Percentiles rank a stretch among this genome's conserved stretches.
Conservation (phyloP, 2,888 invertebrate species). For the Cryptocephalus primarius region DNA sequence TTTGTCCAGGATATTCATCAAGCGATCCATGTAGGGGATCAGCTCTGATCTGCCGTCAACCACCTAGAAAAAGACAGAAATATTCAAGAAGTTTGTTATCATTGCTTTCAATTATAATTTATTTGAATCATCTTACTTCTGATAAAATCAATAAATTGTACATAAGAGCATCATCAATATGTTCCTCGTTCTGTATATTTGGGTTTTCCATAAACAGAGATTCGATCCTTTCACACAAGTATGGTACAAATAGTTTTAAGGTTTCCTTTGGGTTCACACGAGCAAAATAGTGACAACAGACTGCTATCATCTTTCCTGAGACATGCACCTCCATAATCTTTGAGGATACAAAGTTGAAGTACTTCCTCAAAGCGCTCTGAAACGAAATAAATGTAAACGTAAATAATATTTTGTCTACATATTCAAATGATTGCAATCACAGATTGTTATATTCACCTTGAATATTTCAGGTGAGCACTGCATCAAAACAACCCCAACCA, state of each 20-base stretch:
- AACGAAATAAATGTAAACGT: conserved; percentile 11
- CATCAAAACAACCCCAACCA: conserved; percentile 55
- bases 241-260: conserved; percentile 60
- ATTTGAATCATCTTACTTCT: conserved; percentile 39
- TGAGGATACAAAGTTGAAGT: conserved; percentile 61
- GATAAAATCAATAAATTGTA: conserved; percentile 67
- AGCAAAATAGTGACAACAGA: conserved; percentile 55
- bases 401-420: not conserved
- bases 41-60: conserved; percentile 55
- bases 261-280: conserved; percentile 58
- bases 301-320: conserved; percentile 69
- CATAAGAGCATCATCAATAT: conserved; percentile 64
- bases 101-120: not conserved
- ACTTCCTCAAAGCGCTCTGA: conserved; percentile 58
- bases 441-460: conserved; percentile 26
- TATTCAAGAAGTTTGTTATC: not conserved
- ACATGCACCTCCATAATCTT: conserved; percentile 75
- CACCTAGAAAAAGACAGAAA: conserved; percentile 32
- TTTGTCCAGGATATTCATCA: conserved; percentile 57
- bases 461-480: conserved; percentile 60
- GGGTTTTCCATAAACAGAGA: conserved; percentile 51
- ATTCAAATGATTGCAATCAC: not conserved
- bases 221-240: conserved; percentile 55
- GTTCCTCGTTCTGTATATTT: conserved; percentile 61
- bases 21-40: conserved; percentile 51